phyloP scores from a whole-genome alignment of 2,113 vertebrate species.

The Balaenoptera acutorostrata region DNA sequence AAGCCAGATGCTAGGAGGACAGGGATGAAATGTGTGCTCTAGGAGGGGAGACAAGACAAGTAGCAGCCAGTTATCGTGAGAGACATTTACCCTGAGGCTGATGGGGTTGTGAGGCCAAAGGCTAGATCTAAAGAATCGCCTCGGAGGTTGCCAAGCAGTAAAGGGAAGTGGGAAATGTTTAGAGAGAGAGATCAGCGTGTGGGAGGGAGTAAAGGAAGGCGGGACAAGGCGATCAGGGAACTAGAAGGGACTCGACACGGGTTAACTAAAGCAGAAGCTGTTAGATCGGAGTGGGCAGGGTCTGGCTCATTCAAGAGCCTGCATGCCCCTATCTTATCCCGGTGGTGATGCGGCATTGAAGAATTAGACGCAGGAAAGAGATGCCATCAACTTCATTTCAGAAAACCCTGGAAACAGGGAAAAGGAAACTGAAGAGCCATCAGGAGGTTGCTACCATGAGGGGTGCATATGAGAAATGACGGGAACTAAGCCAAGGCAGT shows the following conservation, averaged over 20 bases:
- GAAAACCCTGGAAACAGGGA: not conserved
- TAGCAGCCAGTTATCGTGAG: not conserved
- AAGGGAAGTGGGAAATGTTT: not conserved
- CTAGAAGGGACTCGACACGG: not conserved
- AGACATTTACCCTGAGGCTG: not conserved
- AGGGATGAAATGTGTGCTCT: not conserved
- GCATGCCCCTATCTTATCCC: not conserved
- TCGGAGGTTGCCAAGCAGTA: not conserved
- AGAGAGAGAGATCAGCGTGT: not conserved
- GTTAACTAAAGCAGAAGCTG: not conserved
- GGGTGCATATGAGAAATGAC: not conserved
- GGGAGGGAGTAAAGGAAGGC: rapidly evolving
- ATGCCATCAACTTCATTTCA: not conserved
- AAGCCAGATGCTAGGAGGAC: not conserved
- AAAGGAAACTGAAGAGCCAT: not conserved
- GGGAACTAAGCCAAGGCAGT: not conserved
- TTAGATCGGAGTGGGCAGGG: too few species aligned
- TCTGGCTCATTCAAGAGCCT: not conserved
- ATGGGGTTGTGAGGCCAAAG: not conserved
- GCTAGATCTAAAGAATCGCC: not conserved
- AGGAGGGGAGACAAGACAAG: not conserved
- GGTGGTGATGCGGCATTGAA: not conserved
- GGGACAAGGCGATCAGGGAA: not conserved
- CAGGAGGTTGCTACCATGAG: not conserved
- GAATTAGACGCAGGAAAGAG: not conserved